Base-by-base conservation (phyloP, 1,140 invertebrate species). In the Atopsyche davidsoni region DNA sequence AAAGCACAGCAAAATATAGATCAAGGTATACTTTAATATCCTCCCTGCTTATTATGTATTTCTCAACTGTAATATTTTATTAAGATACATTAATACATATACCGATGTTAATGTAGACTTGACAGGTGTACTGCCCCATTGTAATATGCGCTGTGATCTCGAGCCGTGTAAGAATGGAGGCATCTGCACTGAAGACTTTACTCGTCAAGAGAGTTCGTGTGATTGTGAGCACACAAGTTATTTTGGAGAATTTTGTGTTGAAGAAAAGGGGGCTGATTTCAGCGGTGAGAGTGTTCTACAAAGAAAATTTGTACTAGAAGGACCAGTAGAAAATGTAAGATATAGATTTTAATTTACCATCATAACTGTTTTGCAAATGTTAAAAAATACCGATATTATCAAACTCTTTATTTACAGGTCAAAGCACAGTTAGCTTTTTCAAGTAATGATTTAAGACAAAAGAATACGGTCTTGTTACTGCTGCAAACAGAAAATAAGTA, bases 141-240 rank as follows among this genome's bases (percentile, higher is more conserved):
- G 92, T 69, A 83, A 86, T 55, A 91, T 92, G 81, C 87, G 89
- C 60, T 96, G 92, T 64, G 87, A 92, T 53, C 77, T 80, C 0
- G 77, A 85, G 41, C 90, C 90, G 0, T 96, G 92, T 62, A 85
- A 89, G 60, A 89, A 96, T 67, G 80, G 83, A 4, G 92, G 91
- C 1, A 77, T 85, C 14, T 96, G 92, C 61, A 83, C 86, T 6
- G 92, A 96, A 66, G 84, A 91, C 64, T 95, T 94, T 64, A 80
- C 81, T n/a, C 82, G 85, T 41, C 85, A 86, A 43, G 78, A 86
- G 54, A 87, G 84, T 49, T 82, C 82, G 4, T 96, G 92, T 64
- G 83, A 94, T 56, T 96, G 92, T 61, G 83, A 90, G 49, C 75
- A 85, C 14, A 95, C 89, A 3, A 92, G 87, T 43, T 94, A 90